phyloP scores from a whole-genome alignment of 1,140 invertebrate genomes.

The Orchesella cincta region DNA sequence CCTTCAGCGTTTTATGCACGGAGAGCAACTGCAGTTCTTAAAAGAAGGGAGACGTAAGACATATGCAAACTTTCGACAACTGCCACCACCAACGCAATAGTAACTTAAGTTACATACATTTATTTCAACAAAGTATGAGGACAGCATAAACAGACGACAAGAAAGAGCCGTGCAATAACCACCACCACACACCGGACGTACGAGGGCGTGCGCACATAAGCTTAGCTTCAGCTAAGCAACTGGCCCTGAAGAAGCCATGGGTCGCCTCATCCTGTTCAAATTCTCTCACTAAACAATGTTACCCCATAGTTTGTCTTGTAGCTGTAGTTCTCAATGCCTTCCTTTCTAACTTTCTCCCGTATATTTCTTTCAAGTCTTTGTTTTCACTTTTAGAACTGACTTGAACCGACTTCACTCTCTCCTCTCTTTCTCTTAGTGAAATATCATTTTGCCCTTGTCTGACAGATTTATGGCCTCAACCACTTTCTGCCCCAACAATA shows the following conservation, averaged over 20 bases:
- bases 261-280: no score
- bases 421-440: conserved; percentile 4
- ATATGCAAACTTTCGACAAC: neutral
- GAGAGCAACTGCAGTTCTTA: no score
- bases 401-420: neutral
- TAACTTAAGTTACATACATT: no score
- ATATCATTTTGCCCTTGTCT: conserved; percentile 10
- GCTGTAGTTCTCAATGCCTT: neutral
- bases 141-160: conserved; percentile 5
- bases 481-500: neutral
- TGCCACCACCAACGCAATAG: neutral
- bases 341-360: neutral
- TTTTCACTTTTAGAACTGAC: neutral
- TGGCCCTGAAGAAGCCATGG: no score
- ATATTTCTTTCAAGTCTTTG: neutral
- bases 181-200: conserved; percentile 2
- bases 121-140: conserved; percentile 7
- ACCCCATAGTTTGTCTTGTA: neutral
- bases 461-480: conserved; percentile 4
- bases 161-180: no score
- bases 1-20: no score
- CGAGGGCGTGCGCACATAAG: neutral
- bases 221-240: neutral
- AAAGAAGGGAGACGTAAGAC: no score
- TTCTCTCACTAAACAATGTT: neutral